Evolutionary conservation across 1,140 invertebrate genomes (phyloP), one percentile per base, ranked within the genome.

Genomic region (Trachelipus rathkii): DNA sequence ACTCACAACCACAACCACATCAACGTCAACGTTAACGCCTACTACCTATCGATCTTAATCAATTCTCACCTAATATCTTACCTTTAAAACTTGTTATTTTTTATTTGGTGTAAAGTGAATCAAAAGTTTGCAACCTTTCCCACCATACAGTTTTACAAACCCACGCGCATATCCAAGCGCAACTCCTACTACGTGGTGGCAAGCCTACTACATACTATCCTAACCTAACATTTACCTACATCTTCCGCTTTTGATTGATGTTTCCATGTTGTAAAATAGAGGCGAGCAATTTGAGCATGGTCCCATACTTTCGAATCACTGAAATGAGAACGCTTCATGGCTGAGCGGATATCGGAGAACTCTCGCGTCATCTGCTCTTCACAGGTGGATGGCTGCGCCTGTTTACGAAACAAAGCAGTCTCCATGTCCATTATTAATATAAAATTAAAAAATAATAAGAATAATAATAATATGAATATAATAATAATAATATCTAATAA

Each of bases 311-410:
- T 96, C 80, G 90, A 87, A 84, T 99, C 96, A 21, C 91, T 90
- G 83, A 99, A 99, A 97, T 88, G 8, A 99, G 86, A 0, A 99
- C 96, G n/a, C 88, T 99, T 99, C 96, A 99, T 98, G 10, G 97
- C 96, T 9, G 95, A 97, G 79, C 95, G 88, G 82, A 99, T 99
- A 82, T 98, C 95, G 0, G 94, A 91, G 86, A 98, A 98, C 85
- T 99, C 93, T 93, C 0, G 92, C 90, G 85, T 99, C 97, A 84
- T 98, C 93, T 70, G 88, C 3, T 97, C 96, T 85, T 99, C 96
- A 84, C 96, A 98, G 0, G 91, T 93, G n/a, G 15, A 97, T 95
- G 82, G 67, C 93, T 92, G 45, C 96, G n/a, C 96, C 93, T 94
- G 86, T n/a, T 73, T 87, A 0, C 2, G 9, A n/a, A 15, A 71